Evolutionary conservation across 2,113 vertebrate genomes (phyloP).

Genomic region (Electrona antarctica): DNA sequence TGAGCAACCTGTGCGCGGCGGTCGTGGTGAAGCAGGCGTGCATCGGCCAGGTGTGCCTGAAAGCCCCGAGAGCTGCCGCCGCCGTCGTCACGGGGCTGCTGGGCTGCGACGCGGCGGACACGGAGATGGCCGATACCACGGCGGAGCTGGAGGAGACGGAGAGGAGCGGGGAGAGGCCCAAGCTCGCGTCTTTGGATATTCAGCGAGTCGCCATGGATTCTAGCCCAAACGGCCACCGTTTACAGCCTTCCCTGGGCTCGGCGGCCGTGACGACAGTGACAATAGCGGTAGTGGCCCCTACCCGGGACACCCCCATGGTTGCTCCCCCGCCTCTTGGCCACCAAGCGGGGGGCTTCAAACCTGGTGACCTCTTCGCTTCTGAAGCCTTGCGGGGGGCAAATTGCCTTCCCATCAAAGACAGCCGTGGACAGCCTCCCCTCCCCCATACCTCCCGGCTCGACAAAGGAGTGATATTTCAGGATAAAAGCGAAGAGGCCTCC

Average conservation of each 20-base stretch:
- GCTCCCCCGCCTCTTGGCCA: conserved; percentile 70
- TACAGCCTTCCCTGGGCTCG: conserved; percentile 68
- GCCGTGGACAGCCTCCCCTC: conserved; percentile 65
- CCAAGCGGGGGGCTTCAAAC: conserved; percentile 82
- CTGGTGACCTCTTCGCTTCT: conserved; percentile 82
- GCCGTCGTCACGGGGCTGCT: conserved; percentile 61
- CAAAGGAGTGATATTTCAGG: conserved; percentile 90
- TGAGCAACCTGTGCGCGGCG: conserved; percentile 82
- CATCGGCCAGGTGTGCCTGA: conserved; percentile 81
- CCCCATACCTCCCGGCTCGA: conserved; percentile 39
- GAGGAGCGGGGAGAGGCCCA: conserved; percentile 58
- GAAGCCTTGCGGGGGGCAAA: conserved; percentile 76
- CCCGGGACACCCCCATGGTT: conserved; percentile 60
- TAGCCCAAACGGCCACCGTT: conserved; percentile 62
- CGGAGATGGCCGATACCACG: conserved; percentile 73
- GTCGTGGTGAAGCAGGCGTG: conserved; percentile 86
- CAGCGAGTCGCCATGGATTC: conserved; percentile 50
- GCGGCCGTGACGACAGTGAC: conserved; percentile 65
- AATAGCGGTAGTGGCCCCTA: conserved; percentile 45
- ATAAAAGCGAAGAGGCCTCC: conserved; percentile 97
- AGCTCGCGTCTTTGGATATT: conserved; percentile 48
- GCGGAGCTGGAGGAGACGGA: conserved; percentile 73
- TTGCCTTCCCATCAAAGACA: conserved; percentile 77
- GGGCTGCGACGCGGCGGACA: conserved; percentile 53
- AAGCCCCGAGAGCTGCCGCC: conserved; percentile 49